Conservation (phyloP, 2,797 vertebrate genomes). For the Pangasius mekongensis region DNA sequence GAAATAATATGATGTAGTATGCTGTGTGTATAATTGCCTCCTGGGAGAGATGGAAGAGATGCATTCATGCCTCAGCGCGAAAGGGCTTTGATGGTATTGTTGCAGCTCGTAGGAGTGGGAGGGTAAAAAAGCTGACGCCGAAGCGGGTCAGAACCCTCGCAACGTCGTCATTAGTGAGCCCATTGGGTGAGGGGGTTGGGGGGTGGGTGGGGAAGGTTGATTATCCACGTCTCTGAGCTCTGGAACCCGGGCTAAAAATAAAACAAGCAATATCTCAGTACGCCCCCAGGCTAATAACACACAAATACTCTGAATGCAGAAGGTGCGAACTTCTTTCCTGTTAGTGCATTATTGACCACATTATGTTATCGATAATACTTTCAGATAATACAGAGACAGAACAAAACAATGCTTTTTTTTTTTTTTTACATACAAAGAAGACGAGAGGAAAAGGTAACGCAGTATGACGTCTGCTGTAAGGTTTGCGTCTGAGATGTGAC, state of each 20-base stretch:
- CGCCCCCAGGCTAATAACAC: conserved; percentile 66
- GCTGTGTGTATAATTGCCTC: neutral
- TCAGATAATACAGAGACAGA: neutral
- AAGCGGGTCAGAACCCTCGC: conserved; percentile 69
- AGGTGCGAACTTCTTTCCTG: neutral
- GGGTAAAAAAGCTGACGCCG: conserved; percentile 34
- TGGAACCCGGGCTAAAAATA: conserved; percentile 76
- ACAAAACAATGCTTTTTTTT: neutral
- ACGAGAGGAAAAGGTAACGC: neutral
- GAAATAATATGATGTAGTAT: neutral
- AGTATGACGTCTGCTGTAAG: neutral
- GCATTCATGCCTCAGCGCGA: neutral
- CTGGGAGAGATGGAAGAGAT: neutral
- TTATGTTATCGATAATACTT: neutral
- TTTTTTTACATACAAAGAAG: neutral
- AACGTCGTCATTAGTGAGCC: conserved; percentile 69
- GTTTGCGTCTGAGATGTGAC: neutral
- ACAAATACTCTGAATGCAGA: conserved; percentile 29
- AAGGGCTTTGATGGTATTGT: conserved; percentile 25
- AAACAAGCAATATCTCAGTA: conserved; percentile 62
- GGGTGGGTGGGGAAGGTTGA: conserved; percentile 66
- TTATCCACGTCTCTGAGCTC: conserved; percentile 74
- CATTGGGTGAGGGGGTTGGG: conserved; percentile 58
- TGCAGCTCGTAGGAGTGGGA: conserved; percentile 11
- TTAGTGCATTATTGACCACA: neutral